Conservation (phyloP, 2,113 vertebrate genomes). For the Colaptes auratus region DNA sequence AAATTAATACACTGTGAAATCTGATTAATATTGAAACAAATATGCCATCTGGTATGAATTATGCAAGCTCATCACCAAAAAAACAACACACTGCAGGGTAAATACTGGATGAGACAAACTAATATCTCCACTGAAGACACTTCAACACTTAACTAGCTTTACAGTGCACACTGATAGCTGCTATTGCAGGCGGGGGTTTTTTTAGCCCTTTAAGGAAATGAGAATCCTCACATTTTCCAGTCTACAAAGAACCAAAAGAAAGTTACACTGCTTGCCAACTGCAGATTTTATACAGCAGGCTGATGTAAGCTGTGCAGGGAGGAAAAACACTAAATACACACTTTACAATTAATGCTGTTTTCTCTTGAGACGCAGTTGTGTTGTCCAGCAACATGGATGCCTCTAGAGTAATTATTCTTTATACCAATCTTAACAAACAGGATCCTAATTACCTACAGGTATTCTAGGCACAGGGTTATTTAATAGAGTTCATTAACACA, state of each 20-base stretch:
- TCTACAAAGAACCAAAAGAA: background rate
- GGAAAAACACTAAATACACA: background rate
- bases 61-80: background rate
- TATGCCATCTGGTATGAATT: background rate
- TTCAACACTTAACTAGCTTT: background rate
- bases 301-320: slow-evolving; percentile 71
- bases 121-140: background rate
- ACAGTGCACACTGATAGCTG: background rate
- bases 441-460: slow-evolving; percentile 61
- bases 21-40: background rate
- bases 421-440: slow-evolving; percentile 75
- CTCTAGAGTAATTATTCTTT: slow-evolving; percentile 82
- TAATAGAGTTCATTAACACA: slow-evolving; percentile 20
- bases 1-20: background rate
- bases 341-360: slow-evolving; percentile 81
- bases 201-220: background rate
- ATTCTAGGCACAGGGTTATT: background rate
- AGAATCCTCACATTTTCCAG: background rate
- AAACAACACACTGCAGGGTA: background rate
- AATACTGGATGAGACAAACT: background rate
- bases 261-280: slow-evolving; percentile 54
- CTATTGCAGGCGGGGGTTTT: background rate
- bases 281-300: slow-evolving; percentile 78
- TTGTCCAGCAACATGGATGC: slow-evolving; percentile 78
- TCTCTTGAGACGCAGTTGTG: slow-evolving; percentile 80